These are phyloP conservation scores for Myripristis murdjan DNA, from an alignment of 2,797 vertebrate species.

Conservation along the genomic window DNA sequence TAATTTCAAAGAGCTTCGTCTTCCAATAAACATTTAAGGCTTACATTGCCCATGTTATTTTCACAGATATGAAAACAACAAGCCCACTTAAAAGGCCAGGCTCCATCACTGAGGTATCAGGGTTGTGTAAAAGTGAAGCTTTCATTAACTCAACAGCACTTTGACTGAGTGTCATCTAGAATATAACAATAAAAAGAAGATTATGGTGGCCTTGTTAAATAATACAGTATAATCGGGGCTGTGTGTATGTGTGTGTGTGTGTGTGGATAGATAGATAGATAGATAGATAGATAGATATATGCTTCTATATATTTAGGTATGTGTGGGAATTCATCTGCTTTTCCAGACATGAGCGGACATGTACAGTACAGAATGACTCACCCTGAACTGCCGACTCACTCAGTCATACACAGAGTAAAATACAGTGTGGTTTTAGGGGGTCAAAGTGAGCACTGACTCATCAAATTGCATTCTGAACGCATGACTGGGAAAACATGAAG, in stretches of 20 bases:
- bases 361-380: constrained; percentile 61
- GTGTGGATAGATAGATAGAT: too few relatives aligned
- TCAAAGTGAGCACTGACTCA: constrained; percentile 49
- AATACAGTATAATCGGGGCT: background rate
- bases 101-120: background rate
- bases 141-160: background rate
- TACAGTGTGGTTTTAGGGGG: background rate
- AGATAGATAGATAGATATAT: too few relatives aligned
- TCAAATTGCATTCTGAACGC: constrained; percentile 21
- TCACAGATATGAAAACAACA: too few relatives aligned
- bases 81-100: background rate
- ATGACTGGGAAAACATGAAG: constrained; percentile 26
- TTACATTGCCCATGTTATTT: too few relatives aligned
- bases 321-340: constrained; percentile 68
- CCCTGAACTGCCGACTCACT: constrained; percentile 34
- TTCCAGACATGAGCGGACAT: constrained; percentile 40
- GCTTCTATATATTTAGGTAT: too few relatives aligned
- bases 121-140: background rate
- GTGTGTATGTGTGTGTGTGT: background rate
- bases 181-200: background rate
- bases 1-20: too few relatives aligned
- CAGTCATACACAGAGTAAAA: background rate
- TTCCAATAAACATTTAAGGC: too few relatives aligned
- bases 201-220: background rate
- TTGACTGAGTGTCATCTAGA: background rate